phyloP scores from a whole-genome alignment of 2,797 vertebrate genomes.

The Gobio occitaniae region DNA sequence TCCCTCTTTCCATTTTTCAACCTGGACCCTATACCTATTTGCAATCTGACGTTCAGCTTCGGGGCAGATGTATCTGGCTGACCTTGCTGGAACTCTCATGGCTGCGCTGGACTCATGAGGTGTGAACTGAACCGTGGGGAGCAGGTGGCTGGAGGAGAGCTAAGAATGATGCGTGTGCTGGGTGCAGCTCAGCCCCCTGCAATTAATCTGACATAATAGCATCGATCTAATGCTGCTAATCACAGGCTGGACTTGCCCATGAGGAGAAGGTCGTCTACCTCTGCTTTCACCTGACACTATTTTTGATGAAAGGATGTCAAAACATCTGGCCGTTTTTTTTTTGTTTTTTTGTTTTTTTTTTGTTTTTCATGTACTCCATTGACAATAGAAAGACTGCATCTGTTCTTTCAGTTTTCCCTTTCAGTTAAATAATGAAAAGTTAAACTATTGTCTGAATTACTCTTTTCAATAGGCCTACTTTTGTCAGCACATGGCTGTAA shows the following conservation, averaged over 20 bases:
- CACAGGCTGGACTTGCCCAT: slow-evolving; percentile 1
- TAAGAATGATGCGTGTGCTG: slow-evolving; percentile 68
- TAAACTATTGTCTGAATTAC: not conserved
- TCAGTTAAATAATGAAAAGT: not conserved
- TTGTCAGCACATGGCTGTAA: not conserved
- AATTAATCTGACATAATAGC: slow-evolving; percentile 63
- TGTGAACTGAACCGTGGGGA: slow-evolving; percentile 57
- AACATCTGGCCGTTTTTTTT: not conserved
- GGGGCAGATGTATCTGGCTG: slow-evolving; percentile 56
- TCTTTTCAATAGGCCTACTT: not conserved
- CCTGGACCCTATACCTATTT: slow-evolving; percentile 32
- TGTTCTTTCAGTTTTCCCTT: not conserved
- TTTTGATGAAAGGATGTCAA: slow-evolving; percentile 1
- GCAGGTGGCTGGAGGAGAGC: slow-evolving; percentile 70
- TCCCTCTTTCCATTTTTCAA: slow-evolving; percentile 36
- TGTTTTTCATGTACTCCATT: not conserved
- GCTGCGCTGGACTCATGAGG: slow-evolving; percentile 29
- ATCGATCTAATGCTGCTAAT: slow-evolving; percentile 43
- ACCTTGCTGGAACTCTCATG: slow-evolving; percentile 38
- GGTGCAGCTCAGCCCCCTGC: slow-evolving; percentile 46
- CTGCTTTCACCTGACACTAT: slow-evolving; percentile 51
- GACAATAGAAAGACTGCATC: not conserved
- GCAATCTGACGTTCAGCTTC: slow-evolving; percentile 42
- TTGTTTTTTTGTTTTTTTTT: not conserved
- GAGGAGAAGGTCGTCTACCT: slow-evolving; percentile 33